Evolutionary conservation across 2,888 invertebrate genomes (phyloP).

Genomic region (Psylliodes chrysocephalus): DNA sequence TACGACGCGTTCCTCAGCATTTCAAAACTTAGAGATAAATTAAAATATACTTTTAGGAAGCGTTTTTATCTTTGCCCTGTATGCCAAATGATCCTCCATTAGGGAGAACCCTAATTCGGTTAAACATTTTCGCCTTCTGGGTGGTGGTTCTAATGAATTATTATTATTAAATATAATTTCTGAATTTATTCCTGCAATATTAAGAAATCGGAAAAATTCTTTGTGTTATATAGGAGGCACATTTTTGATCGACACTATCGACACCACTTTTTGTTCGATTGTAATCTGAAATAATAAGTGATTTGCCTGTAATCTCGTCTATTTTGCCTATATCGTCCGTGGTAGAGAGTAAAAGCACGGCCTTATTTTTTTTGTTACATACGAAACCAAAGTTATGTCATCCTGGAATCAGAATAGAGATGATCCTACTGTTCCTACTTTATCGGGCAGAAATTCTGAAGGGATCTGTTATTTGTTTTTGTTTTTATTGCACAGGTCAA

Average conservation of each 20-base stretch:
- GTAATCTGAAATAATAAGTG: neutral
- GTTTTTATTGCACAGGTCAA: no score
- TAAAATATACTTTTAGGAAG: slow-evolving; percentile 14
- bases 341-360: no score
- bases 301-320: slow-evolving; percentile 26
- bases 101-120: slow-evolving; percentile 16
- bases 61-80: slow-evolving; percentile 3
- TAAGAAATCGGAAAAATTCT: no score
- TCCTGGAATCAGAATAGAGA: neutral
- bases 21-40: slow-evolving; percentile 6
- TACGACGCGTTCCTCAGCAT: neutral
- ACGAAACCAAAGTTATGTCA: neutral
- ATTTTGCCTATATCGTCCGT: no score
- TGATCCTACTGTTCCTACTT: neutral
- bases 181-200: no score
- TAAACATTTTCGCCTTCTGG: slow-evolving; percentile 14
- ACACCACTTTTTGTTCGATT: neutral
- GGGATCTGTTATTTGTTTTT: neutral
- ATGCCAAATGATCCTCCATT: neutral
- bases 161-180: no score
- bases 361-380: neutral
- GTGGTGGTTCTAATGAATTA: neutral
- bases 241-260: no score
- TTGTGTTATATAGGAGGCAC: neutral
- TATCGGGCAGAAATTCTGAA: neutral